These are phyloP conservation scores for Drosophila ezoana DNA, from an alignment of 2,888 invertebrate genomes.

Conservation along the genomic window DNA sequence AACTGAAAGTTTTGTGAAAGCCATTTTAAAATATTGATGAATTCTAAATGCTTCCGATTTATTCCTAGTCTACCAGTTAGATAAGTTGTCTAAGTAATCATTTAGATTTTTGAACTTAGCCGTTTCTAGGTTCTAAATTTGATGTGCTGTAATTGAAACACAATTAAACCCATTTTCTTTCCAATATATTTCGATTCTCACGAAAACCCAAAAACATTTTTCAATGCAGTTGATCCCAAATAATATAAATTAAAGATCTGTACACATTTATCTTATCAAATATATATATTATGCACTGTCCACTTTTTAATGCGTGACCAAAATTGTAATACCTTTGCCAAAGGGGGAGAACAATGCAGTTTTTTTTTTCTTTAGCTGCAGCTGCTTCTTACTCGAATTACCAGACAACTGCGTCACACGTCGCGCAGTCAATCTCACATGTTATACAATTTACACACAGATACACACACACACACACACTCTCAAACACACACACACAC, in stretches of 20 bases:
- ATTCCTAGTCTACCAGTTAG: background rate
- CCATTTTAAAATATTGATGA: no score
- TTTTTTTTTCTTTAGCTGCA: conserved; percentile 19
- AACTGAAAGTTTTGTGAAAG: no score
- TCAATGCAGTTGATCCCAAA: no score
- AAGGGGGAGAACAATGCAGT: conserved; percentile 36
- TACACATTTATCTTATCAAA: conserved; percentile 7
- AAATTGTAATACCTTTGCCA: conserved; percentile 9
- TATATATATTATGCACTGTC: background rate
- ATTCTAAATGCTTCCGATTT: no score
- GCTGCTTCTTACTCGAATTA: conserved; percentile 49
- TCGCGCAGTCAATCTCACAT: conserved; percentile 30
- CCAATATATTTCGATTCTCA: no score
- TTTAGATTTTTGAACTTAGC: no score
- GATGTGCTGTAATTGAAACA: no score
- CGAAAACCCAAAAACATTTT: no score
- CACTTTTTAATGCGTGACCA: conserved; percentile 28
- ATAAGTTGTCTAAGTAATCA: no score
- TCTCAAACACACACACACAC: background rate
- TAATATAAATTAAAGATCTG: no score
- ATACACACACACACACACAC: conserved; percentile 23
- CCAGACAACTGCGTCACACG: conserved; percentile 56
- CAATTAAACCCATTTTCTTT: no score
- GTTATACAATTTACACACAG: conserved; percentile 51
- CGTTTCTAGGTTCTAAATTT: no score